Evolutionary conservation across 1,140 invertebrate genomes (phyloP).

Genomic region (Drosophila rufa): DNA sequence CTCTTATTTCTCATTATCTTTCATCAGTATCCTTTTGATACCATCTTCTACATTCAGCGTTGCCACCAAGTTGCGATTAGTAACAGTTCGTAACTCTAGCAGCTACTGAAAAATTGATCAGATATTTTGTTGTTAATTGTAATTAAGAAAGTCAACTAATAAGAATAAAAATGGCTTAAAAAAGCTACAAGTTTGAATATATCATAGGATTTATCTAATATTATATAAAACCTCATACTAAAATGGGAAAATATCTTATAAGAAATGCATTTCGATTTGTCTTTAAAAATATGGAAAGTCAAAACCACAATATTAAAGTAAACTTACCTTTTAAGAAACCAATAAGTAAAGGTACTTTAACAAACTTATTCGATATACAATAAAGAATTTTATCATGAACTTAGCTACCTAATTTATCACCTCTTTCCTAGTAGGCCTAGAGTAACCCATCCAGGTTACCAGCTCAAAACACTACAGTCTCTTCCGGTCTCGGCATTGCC

Average conservation of each 20-base stretch:
- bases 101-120: too few relatives aligned
- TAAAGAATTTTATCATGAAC: not conserved
- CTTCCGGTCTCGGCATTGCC: not conserved
- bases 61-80: not conserved
- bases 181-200: too few relatives aligned
- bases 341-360: not conserved
- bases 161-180: too few relatives aligned
- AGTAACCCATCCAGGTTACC: not conserved
- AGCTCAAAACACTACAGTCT: not conserved
- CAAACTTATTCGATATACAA: not conserved
- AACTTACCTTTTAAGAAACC: not conserved
- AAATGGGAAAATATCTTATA: too few relatives aligned
- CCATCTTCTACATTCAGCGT: not conserved
- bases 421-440: not conserved
- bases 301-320: not conserved
- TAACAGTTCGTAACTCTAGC: not conserved
- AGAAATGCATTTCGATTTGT: too few relatives aligned
- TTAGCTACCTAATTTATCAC: not conserved
- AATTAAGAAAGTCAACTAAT: too few relatives aligned
- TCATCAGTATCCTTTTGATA: too few relatives aligned
- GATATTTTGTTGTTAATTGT: too few relatives aligned
- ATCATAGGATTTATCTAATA: too few relatives aligned
- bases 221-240: too few relatives aligned
- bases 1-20: too few relatives aligned
- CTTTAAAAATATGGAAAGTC: too few relatives aligned